Conservation (phyloP, 2,113 vertebrate genomes). For the Apaloderma vittatum region DNA sequence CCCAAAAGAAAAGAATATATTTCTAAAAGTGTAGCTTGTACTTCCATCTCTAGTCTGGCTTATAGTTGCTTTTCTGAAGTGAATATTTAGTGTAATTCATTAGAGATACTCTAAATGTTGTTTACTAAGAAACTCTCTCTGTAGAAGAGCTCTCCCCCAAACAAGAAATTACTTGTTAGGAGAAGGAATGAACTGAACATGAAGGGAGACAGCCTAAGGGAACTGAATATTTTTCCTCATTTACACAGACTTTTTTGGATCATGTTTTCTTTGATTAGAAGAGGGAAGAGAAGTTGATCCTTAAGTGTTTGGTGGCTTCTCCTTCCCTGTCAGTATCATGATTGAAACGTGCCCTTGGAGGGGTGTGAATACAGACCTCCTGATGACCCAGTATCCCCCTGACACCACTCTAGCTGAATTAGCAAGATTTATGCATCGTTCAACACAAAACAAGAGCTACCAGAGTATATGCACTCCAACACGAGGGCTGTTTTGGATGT, state of each 20-base stretch:
- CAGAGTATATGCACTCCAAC: fast-evolving
- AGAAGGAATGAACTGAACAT: not conserved
- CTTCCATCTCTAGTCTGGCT: not conserved
- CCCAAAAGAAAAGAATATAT: not conserved
- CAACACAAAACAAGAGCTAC: not conserved
- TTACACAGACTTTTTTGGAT: not conserved
- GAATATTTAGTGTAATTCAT: not conserved
- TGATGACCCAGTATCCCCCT: not conserved
- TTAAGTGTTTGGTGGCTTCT: not conserved
- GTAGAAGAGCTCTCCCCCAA: not conserved
- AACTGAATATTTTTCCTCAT: not conserved
- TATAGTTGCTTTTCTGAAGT: not conserved
- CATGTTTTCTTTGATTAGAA: not conserved
- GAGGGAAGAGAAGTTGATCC: not conserved
- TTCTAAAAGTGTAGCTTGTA: not conserved
- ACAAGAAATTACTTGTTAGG: not conserved
- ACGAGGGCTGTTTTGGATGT: not conserved
- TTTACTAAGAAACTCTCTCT: not conserved
- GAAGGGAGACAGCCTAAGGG: not conserved
- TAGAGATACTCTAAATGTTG: not conserved
- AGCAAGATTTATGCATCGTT: not conserved
- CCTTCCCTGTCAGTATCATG: not conserved
- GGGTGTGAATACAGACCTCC: not conserved
- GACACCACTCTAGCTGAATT: not conserved
- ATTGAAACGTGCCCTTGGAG: not conserved